Base-by-base conservation (phyloP, 2,113 vertebrate genomes). In the Cepphus grylle region DNA sequence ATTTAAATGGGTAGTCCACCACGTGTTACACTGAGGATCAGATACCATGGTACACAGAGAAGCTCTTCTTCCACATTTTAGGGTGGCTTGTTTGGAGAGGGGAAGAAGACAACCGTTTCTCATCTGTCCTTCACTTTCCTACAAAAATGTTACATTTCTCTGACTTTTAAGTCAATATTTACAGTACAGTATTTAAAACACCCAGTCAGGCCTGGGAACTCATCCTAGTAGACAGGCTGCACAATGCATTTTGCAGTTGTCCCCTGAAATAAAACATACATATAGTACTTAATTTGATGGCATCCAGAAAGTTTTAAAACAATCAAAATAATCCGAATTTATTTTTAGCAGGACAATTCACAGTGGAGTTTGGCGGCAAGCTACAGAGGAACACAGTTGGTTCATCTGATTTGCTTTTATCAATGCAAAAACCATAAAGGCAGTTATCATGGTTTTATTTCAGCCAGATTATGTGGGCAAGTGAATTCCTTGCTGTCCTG, bases 341-440 rank as follows among this genome's bases (percentile, higher is more conserved):
- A 50, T 34, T 90, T 69, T 90, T 84, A 61, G 15, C 1, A 0
- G 29, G 30, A 21, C 25, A 65, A 70, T 43, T 94, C 49, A 69
- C 53, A 40, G 22, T 21, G 4, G 6, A 21, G 6, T 62, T 66
- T 86, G 34, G 83, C 65, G 40, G 40, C 36, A 65, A 82, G 30
- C 12, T 77, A n/a, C 21, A 59, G 62, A 86, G 5, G 23, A 93
- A 78, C 1, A 12, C 4, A 12, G 17, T 8, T 59, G 5, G 7
- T 90, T 93, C 40, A 29, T 67, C 43, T 47, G 66, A 43, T 88
- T 93, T 77, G 43, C 30, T 90, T 82, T 88, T 69, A 77, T n/a
- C 21, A 77, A 52, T 36, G 53, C 3, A 56, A 49, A 88, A 83
- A 34, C 8, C 20, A 6, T 16, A 65, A 77, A 40, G 16, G 11